Conservation (phyloP, 1,140 invertebrate genomes). For the Agrypnia vestita region DNA sequence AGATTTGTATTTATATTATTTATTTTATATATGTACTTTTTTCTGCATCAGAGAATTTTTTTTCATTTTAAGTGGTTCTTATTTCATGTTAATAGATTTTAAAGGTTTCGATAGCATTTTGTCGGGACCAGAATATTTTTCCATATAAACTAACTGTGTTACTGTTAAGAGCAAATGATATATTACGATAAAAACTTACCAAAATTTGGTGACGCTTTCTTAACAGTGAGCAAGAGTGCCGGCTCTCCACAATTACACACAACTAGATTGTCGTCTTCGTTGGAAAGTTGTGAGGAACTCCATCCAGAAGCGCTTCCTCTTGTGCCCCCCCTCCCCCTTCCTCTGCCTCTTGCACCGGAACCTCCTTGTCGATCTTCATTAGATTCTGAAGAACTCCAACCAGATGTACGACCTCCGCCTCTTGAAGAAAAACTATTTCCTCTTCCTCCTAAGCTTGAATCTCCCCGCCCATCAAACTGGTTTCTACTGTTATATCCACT, state of each 20-base stretch:
- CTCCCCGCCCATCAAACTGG: constrained; percentile 32
- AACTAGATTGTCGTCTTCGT: constrained; percentile 67
- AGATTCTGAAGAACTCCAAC: constrained; percentile 7
- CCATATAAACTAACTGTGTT: background rate
- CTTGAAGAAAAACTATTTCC: constrained; percentile 4
- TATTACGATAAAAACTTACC: constrained; percentile 67
- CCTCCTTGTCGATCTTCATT: too few species aligned
- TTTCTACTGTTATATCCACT: constrained; percentile 41
- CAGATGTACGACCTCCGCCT: background rate
- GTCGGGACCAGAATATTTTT: too few species aligned
- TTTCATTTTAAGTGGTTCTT: too few species aligned
- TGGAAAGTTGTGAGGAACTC: background rate
- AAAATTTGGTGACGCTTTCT: constrained; percentile 86
- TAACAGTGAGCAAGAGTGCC: constrained; percentile 79
- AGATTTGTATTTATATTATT: too few species aligned
- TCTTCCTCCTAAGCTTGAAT: constrained; percentile 25
- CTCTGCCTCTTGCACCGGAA: too few species aligned
- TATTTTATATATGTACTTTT: too few species aligned
- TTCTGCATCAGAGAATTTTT: too few species aligned
- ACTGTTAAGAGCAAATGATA: background rate
- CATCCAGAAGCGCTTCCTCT: background rate
- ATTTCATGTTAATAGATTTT: too few species aligned
- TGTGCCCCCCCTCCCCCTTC: too few species aligned
- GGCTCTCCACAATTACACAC: constrained; percentile 75
- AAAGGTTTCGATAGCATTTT: too few species aligned